Evolutionary conservation across 1,140 invertebrate species (phyloP).

Genomic region (Trissolcus basalis): DNA sequence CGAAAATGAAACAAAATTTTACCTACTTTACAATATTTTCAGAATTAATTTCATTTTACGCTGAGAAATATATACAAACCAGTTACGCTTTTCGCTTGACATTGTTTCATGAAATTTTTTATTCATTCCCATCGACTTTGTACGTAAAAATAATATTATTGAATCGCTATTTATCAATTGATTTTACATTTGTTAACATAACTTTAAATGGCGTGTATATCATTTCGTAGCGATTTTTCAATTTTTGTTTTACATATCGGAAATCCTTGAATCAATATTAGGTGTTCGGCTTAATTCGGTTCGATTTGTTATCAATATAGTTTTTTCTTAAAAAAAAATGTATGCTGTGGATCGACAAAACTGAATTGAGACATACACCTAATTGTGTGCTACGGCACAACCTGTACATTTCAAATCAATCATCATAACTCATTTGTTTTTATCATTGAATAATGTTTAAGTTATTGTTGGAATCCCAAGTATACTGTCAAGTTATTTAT

Average conservation of each 20-base stretch:
- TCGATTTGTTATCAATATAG: neutral
- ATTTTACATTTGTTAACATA: too few species aligned
- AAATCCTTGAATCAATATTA: neutral
- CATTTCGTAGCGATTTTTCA: too few species aligned
- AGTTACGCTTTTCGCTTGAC: too few species aligned
- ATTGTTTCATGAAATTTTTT: too few species aligned
- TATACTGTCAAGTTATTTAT: too few species aligned
- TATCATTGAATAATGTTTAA: neutral
- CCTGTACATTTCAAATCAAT: neutral
- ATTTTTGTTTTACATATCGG: neutral
- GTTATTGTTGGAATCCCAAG: neutral
- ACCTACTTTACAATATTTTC: conserved; percentile 40
- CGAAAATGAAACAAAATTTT: conserved; percentile 31
- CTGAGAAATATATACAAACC: conserved; percentile 16
- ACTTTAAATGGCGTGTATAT: too few species aligned
- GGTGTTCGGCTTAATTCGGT: neutral
- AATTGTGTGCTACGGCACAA: conserved; percentile 13
- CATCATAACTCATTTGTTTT: neutral
- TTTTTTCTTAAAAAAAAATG: neutral
- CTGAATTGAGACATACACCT: conserved; percentile 14
- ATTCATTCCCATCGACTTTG: neutral
- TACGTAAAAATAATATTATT: too few species aligned
- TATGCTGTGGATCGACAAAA: neutral
- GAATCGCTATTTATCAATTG: too few species aligned
- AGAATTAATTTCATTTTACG: conserved; percentile 17